Evolutionary conservation across 2,888 invertebrate species (phyloP).

Genomic region (Ochropleura plecta): DNA sequence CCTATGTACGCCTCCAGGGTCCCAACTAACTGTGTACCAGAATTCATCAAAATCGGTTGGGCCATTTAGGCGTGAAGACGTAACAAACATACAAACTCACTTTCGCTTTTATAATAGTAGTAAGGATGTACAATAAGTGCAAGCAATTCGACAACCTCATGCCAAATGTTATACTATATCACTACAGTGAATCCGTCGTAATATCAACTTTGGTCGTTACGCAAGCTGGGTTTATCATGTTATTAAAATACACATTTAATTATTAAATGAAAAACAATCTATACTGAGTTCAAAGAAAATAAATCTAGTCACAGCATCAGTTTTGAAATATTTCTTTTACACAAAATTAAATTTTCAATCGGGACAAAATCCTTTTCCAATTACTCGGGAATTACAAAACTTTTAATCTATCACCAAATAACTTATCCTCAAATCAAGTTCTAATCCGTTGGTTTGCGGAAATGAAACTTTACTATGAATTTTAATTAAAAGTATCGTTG

Average conservation of each 20-base stretch:
- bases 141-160: no score
- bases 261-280: neutral
- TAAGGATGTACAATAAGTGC: no score
- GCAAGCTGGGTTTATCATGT: neutral
- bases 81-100: no score
- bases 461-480: slow-evolving; percentile 13
- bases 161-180: no score
- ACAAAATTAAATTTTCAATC: slow-evolving; percentile 39
- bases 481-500: slow-evolving; percentile 20
- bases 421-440: slow-evolving; percentile 33
- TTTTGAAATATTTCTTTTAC: slow-evolving; percentile 24
- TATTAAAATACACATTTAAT: neutral
- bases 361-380: slow-evolving; percentile 42
- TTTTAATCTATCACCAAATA: slow-evolving; percentile 42
- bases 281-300: neutral
- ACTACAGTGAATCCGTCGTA: no score
- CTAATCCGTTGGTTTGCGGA: slow-evolving; percentile 24
- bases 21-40: no score
- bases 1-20: no score
- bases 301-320: neutral
- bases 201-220: neutral
- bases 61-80: no score
- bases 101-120: no score
- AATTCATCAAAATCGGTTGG: no score
- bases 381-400: slow-evolving; percentile 38